Conservation (phyloP, 2,888 invertebrate species). For the Creontiades dilutus region DNA sequence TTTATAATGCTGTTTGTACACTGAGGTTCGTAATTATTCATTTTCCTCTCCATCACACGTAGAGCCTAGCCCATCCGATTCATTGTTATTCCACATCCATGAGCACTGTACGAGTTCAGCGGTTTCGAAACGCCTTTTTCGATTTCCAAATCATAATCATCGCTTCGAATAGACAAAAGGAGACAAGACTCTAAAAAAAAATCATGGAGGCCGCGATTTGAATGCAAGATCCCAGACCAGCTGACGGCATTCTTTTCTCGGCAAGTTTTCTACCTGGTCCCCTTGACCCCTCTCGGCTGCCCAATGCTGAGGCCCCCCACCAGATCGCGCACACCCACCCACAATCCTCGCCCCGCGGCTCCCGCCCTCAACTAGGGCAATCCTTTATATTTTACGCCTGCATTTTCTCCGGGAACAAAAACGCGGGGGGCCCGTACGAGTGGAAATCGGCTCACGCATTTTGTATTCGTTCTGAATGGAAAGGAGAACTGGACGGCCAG, state of each 20-base stretch:
- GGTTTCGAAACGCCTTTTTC: neutral
- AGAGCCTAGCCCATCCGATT: neutral
- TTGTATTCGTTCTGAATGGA: slow-evolving; percentile 34
- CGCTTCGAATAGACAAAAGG: neutral
- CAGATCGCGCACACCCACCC: slow-evolving; percentile 4
- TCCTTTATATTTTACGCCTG: slow-evolving; percentile 39
- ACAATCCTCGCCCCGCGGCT: neutral
- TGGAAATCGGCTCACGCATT: slow-evolving; percentile 43
- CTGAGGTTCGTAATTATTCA: no score
- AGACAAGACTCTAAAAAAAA: neutral
- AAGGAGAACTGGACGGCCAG: slow-evolving; percentile 9
- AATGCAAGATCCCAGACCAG: slow-evolving; percentile 35
- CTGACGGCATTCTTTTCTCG: slow-evolving; percentile 54
- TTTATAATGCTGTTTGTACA: no score
- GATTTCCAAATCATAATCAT: neutral
- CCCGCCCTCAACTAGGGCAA: slow-evolving; percentile 53
- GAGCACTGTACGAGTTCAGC: neutral
- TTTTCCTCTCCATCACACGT: no score
- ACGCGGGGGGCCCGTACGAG: neutral
- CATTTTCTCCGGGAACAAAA: slow-evolving; percentile 3
- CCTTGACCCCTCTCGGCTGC: slow-evolving; percentile 48
- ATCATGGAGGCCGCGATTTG: slow-evolving; percentile 56
- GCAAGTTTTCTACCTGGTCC: slow-evolving; percentile 50
- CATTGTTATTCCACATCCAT: neutral
- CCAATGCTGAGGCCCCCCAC: neutral